phyloP scores from a whole-genome alignment of 2,113 vertebrate species.

The Nothocercus julius region DNA sequence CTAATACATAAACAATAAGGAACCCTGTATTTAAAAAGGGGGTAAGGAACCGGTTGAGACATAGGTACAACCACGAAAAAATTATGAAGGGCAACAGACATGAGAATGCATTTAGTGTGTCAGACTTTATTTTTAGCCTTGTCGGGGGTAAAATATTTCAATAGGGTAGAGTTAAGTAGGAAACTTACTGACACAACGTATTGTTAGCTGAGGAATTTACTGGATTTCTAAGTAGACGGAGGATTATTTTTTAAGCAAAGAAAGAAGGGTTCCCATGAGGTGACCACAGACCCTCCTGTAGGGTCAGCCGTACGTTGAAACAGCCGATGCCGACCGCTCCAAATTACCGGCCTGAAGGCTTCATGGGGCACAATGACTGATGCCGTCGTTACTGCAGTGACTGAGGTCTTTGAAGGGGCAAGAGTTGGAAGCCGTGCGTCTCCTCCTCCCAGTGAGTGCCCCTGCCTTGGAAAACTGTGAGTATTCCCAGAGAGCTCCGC shows the following conservation, averaged over 20 bases:
- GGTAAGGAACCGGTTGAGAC: neutral
- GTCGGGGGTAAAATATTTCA: neutral
- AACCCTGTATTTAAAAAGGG: neutral
- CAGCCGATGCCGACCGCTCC: neutral
- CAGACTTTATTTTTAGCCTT: neutral
- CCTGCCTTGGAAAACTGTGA: neutral
- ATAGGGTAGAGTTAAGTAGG: neutral
- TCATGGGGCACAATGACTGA: neutral
- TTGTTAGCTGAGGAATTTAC: neutral
- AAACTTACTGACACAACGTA: neutral
- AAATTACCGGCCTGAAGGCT: neutral
- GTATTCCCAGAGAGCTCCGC: neutral
- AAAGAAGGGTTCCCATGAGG: neutral
- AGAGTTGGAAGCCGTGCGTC: neutral
- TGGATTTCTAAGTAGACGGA: neutral
- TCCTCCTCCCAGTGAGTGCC: neutral
- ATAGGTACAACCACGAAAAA: neutral
- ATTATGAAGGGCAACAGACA: neutral
- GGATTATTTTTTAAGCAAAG: neutral
- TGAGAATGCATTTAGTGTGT: neutral
- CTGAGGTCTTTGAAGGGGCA: neutral
- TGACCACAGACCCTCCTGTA: neutral
- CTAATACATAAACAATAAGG: neutral
- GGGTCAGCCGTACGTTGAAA: neutral
- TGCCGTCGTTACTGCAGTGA: slow-evolving; percentile 18